phyloP scores from a whole-genome alignment of 2,113 vertebrate species.

The Glaucidium brasilianum region DNA sequence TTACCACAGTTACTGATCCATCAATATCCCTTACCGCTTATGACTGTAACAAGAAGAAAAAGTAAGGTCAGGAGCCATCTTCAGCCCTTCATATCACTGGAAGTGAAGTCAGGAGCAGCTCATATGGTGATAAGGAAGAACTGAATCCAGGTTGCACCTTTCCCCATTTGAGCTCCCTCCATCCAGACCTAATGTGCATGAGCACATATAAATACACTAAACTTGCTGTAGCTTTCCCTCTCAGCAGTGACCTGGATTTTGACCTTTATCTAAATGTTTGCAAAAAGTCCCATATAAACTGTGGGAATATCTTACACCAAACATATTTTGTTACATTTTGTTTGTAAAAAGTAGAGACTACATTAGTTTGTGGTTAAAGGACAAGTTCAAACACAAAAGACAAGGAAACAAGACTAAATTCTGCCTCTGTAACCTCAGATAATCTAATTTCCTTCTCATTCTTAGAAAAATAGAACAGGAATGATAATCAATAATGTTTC shows the following conservation, averaged over 20 bases:
- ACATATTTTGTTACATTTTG: neutral
- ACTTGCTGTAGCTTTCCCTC: neutral
- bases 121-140: neutral
- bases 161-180: neutral
- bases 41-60: neutral
- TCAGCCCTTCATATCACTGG: neutral
- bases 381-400: neutral
- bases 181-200: fast-evolving
- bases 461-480: neutral
- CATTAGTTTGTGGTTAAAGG: neutral
- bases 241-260: neutral
- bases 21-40: neutral
- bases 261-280: neutral
- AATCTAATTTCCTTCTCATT: conserved; percentile 33
- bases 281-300: neutral
- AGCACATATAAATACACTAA: neutral
- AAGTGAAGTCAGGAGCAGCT: neutral
- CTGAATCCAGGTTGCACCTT: neutral
- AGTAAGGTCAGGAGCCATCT: neutral
- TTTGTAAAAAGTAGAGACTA: neutral
- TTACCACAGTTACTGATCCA: too few species aligned
- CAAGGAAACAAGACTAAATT: neutral
- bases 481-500: conserved; percentile 48
- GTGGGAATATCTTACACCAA: neutral
- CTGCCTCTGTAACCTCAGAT: neutral